A percentile compares a stretch with the other conserved stretches of the same genome.
Evolutionary conservation across 2,888 invertebrate genomes (phyloP).

Genomic region (Heliconius ismenius): DNA sequence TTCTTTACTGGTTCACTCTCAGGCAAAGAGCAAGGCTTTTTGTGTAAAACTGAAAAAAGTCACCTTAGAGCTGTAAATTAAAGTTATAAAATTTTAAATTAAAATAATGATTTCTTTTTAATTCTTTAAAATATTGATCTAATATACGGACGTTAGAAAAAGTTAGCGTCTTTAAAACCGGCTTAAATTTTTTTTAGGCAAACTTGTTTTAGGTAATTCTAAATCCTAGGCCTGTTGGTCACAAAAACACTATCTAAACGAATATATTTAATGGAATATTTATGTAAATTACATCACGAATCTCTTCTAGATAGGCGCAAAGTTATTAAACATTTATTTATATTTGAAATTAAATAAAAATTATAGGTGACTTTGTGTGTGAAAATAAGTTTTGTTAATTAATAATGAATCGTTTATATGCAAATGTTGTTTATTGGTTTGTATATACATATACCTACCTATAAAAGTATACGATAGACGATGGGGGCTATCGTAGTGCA

Average conservation of each 20-base stretch:
- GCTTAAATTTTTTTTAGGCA: background rate
- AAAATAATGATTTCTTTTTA: background rate
- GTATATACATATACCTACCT: too few species aligned
- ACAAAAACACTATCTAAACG: background rate
- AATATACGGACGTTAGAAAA: background rate
- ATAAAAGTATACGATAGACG: too few species aligned
- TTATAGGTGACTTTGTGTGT: background rate
- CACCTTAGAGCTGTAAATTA: too few species aligned
- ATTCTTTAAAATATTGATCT: too few species aligned
- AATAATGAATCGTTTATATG: too few species aligned
- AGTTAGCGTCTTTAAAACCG: background rate
- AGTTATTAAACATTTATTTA: background rate
- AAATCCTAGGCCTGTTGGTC: conserved; percentile 8
- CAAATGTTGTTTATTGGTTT: too few species aligned
- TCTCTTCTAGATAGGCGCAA: background rate
- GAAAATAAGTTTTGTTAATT: too few species aligned
- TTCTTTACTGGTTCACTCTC: too few species aligned
- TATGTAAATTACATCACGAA: background rate
- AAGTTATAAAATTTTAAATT: background rate
- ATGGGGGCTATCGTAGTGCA: too few species aligned
- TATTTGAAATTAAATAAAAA: background rate
- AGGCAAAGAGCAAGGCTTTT: too few species aligned
- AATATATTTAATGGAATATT: background rate
- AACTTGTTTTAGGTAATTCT: conserved; percentile 4
- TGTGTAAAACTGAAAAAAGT: too few species aligned